A percentile compares a stretch with the other conserved stretches of the same genome.
Evolutionary conservation across 2,888 invertebrate species (phyloP).

Genomic region (Drosophila rellima): DNA sequence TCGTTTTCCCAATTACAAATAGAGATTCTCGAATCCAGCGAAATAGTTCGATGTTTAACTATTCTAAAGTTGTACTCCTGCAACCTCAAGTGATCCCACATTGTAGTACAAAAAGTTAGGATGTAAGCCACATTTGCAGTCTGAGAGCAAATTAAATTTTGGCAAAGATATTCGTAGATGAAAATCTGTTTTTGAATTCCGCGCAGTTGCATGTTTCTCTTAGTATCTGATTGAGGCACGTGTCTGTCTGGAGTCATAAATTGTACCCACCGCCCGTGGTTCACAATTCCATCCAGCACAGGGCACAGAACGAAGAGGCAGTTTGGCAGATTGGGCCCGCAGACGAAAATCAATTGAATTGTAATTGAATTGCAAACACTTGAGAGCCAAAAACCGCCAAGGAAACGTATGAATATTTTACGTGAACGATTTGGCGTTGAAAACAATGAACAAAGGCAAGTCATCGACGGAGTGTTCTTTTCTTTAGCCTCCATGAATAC

Average conservation of each 20-base stretch:
- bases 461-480: constrained; percentile 19
- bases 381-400: constrained; percentile 70
- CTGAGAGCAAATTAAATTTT: constrained; percentile 13
- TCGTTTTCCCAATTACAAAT: constrained; percentile 14
- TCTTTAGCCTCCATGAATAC: constrained; percentile 26
- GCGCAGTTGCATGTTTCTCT: constrained; percentile 6
- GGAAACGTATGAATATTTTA: constrained; percentile 79
- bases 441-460: constrained; percentile 42
- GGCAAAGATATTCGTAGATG: constrained; percentile 2
- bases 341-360: constrained; percentile 77
- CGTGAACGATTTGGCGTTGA: constrained; percentile 69
- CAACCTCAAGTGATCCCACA: constrained; percentile 2
- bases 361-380: constrained; percentile 78
- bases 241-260: constrained; percentile 45
- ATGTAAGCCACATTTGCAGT: background rate
- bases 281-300: constrained; percentile 7
- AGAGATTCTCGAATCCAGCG: background rate
- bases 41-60: constrained; percentile 1
- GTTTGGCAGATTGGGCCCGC: constrained; percentile 50
- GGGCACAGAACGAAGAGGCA: constrained; percentile 8
- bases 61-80: background rate
- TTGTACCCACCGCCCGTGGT: constrained; percentile 20
- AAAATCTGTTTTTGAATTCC: constrained; percentile 7
- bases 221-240: constrained; percentile 39
- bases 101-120: background rate